These are phyloP conservation scores for Microcebus murinus DNA, from an alignment of 2,113 vertebrate genomes.

Conservation along the genomic window DNA sequence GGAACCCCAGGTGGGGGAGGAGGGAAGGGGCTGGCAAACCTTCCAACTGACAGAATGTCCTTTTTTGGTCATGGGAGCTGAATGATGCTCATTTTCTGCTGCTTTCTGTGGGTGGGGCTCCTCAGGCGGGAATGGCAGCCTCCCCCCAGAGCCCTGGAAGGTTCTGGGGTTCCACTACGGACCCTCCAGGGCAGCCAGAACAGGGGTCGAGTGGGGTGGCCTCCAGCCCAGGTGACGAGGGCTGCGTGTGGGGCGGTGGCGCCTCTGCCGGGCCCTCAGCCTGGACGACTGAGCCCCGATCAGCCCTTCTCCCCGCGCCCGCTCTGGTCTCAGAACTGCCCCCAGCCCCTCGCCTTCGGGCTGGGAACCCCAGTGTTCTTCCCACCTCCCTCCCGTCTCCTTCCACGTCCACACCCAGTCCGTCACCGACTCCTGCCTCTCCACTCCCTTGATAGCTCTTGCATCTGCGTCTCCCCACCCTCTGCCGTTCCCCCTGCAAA, in stretches of 20 bases:
- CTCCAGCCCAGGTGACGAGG: background rate
- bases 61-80: slow-evolving; percentile 83
- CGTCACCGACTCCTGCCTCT: background rate
- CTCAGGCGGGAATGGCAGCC: background rate
- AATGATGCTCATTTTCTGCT: background rate
- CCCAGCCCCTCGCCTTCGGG: background rate
- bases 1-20: slow-evolving; percentile 65
- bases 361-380: background rate
- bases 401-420: background rate
- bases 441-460: background rate
- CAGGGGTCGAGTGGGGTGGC: too few species aligned
- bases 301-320: background rate
- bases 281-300: background rate
- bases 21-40: slow-evolving; percentile 49
- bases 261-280: background rate
- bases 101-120: background rate
- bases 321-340: background rate
- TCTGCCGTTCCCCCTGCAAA: background rate
- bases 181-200: background rate
- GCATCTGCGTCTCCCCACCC: background rate
- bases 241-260: background rate
- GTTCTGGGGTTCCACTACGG: too few species aligned
- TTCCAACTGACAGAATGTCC: slow-evolving; percentile 78
- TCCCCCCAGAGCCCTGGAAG: background rate
- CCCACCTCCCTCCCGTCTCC: background rate